These are phyloP conservation scores for Melanocharis versteri DNA, from an alignment of 2,113 vertebrate genomes.

Conservation along the genomic window DNA sequence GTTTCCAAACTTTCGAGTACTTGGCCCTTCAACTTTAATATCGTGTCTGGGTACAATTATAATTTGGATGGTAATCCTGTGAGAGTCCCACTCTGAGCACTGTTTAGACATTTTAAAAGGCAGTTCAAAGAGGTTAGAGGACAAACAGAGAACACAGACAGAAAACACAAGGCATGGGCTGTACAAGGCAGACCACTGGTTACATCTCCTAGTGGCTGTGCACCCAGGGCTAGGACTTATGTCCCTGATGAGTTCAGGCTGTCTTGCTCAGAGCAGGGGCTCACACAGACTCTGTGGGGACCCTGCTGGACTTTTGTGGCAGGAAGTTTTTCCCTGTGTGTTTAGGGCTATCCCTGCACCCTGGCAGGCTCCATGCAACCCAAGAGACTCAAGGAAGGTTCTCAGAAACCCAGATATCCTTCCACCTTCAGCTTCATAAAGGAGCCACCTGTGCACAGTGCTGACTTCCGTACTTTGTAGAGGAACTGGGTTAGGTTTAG, in stretches of 20 bases:
- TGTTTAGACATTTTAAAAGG: neutral
- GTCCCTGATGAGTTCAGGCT: neutral
- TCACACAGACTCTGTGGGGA: neutral
- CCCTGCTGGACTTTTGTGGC: rapidly evolving
- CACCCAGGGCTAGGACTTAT: neutral
- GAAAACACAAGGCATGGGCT: neutral
- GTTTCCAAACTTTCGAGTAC: neutral
- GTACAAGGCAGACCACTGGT: neutral
- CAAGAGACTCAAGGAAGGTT: neutral
- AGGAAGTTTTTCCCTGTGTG: neutral
- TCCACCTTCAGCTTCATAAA: neutral
- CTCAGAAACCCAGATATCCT: neutral
- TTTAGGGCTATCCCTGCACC: neutral
- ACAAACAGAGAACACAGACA: neutral
- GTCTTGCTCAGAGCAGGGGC: neutral
- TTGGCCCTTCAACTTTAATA: neutral
- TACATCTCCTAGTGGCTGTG: neutral
- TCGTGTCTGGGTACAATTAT: neutral
- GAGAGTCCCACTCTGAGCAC: neutral
- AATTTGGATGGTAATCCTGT: neutral
- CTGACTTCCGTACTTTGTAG: neutral
- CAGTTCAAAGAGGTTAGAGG: neutral
- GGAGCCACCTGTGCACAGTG: neutral
- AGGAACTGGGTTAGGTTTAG: neutral
- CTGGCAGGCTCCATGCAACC: neutral